Percentiles rank a stretch among this genome's conserved stretches.
These are phyloP conservation scores for Lottia scabra DNA, from an alignment of 2,888 invertebrate genomes.

Conservation along the genomic window DNA sequence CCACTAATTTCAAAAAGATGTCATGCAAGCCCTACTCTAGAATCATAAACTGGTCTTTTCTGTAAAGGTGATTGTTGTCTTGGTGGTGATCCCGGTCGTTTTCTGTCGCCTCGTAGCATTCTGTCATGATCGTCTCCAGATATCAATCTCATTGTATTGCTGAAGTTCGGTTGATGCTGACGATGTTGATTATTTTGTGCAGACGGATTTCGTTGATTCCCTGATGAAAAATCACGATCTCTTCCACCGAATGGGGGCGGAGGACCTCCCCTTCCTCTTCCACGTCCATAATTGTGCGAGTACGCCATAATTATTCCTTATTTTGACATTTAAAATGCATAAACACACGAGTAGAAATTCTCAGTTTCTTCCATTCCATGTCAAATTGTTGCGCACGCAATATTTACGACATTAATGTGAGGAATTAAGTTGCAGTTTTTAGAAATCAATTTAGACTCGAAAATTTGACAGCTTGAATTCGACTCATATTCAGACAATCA, in stretches of 20 bases:
- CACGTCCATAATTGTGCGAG: neutral
- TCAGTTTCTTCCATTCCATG: neutral
- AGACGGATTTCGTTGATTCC: neutral
- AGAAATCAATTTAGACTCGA: too few species aligned
- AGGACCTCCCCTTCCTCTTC: neutral
- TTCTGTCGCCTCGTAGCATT: neutral
- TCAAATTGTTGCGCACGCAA: neutral
- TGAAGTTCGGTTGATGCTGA: neutral
- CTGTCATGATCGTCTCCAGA: neutral
- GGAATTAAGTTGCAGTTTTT: too few species aligned
- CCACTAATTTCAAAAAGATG: too few species aligned
- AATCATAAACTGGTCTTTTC: constrained; percentile 1
- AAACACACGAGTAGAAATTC: neutral
- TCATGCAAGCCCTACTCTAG: neutral
- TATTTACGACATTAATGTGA: neutral
- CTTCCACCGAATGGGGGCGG: neutral
- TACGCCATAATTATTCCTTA: neutral
- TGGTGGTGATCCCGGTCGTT: neutral
- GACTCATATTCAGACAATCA: too few species aligned
- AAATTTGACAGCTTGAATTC: too few species aligned
- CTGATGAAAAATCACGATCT: neutral
- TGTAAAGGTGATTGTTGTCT: neutral
- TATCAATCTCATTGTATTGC: neutral
- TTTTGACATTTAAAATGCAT: neutral
- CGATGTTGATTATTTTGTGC: neutral